Evolutionary conservation across 2,797 vertebrate species (phyloP).

Genomic region (Picus viridis): DNA sequence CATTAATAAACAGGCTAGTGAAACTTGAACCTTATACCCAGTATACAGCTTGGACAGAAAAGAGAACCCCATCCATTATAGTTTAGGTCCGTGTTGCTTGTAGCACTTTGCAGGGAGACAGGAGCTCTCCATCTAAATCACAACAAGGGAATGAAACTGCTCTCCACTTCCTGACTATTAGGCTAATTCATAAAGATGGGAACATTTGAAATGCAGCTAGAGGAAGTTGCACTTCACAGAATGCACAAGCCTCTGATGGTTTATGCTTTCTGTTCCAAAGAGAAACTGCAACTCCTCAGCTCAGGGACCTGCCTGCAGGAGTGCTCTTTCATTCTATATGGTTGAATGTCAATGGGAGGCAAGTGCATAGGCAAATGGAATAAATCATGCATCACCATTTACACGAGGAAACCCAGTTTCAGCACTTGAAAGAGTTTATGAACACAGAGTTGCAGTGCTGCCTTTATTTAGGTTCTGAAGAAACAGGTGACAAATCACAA

Average conservation of each 20-base stretch:
- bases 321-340: not conserved
- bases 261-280: not conserved
- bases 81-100: fast-evolving
- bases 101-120: not conserved
- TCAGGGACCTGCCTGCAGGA: not conserved
- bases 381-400: not conserved
- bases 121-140: not conserved
- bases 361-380: not conserved
- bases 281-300: not conserved
- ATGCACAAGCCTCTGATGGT: not conserved
- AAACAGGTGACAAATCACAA: no score
- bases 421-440: not conserved
- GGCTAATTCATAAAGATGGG: not conserved
- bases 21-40: not conserved
- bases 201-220: not conserved
- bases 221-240: not conserved
- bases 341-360: fast-evolving
- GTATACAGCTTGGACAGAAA: not conserved
- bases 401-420: not conserved
- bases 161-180: not conserved
- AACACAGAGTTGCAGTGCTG: no score
- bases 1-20: not conserved
- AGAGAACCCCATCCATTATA: not conserved
- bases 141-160: not conserved
- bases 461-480: no score